Evolutionary conservation across 2,113 vertebrate genomes (phyloP), one percentile per base, ranked within the genome.

Genomic region (Saguinus imperator): DNA sequence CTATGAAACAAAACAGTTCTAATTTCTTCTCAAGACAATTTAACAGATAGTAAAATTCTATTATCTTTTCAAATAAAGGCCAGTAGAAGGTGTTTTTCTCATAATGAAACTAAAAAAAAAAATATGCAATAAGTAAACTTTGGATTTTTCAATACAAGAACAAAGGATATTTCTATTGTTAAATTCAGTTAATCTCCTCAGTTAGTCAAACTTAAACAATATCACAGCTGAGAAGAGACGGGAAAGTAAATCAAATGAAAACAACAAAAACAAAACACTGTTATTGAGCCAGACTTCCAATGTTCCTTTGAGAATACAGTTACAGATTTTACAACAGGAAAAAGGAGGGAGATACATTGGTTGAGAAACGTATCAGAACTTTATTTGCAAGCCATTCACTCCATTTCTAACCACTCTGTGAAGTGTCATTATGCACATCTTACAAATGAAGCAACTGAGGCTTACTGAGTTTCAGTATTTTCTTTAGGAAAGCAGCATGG

Each of bases 121-220:
- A 77, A 91, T 4, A 57, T 3, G 21, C 16, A 76, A 48, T 77
- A 94, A 91, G 35, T 27, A 35, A 89, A 58, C 29, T 84, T 64
- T 32, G 17, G 27, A 61, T 20, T 68, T 81, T 37, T 66, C 37
- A 45, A 45, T 55, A 75, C 7, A 55, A 85, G 35, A 87, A 86
- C 14, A 80, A 95, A 29, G 79, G 9, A 48, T 12, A 48, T 18
- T 75, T 84, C 37, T 55, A 72, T 72, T 91, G 35, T 89, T 93
- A 73, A 37, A 23, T 84, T 90, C 45, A 87, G 52, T 37, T 66
- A 82, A 72, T 94, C 55, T 66, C 2, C 61, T 96, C 25, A 57
- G 9, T 43, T 91, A 82, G 81, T 37, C 40, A 95, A 89, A 70
- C 35, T 86, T 80, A 73, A 93, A 92, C 21, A 68, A 81, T 45